Percentiles rank a stretch among this genome's conserved stretches.
phyloP scores from a whole-genome alignment of 2,113 vertebrate species.

The Tringa solitaria region DNA sequence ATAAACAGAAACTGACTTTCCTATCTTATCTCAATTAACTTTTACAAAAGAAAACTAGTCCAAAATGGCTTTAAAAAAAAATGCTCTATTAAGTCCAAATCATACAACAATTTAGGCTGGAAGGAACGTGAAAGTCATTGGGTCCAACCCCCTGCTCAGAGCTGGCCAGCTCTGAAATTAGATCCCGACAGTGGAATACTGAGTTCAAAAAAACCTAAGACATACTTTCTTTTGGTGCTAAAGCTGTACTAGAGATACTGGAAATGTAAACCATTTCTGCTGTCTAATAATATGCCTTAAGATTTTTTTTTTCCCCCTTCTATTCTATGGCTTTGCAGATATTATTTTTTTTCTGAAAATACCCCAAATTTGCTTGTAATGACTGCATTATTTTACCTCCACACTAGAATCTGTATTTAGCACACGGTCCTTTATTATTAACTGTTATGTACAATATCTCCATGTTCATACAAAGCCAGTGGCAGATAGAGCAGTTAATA shows the following conservation, averaged over 20 bases:
- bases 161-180: not conserved
- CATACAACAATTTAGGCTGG: not conserved
- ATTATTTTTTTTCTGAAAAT: not conserved
- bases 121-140: not conserved
- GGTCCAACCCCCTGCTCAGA: not conserved
- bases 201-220: not conserved
- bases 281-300: not conserved
- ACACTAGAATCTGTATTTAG: not conserved
- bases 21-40: not conserved
- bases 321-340: not conserved
- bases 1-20: constrained; percentile 10
- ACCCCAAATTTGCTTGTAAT: not conserved
- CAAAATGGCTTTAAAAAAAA: not conserved
- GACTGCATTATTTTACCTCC: not conserved
- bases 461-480: constrained; percentile 9
- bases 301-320: not conserved
- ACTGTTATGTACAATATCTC: constrained; percentile 15
- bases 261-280: not conserved
- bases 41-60: not conserved
- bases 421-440: constrained; percentile 6
- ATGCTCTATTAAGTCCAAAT: not conserved
- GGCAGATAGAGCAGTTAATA: constrained; percentile 56
- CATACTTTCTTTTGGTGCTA: not conserved
- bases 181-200: not conserved
- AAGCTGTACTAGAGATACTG: not conserved